phyloP scores from a whole-genome alignment of 37 sponge, comb jelly and placozoan species.

The Ianthella basta region DNA sequence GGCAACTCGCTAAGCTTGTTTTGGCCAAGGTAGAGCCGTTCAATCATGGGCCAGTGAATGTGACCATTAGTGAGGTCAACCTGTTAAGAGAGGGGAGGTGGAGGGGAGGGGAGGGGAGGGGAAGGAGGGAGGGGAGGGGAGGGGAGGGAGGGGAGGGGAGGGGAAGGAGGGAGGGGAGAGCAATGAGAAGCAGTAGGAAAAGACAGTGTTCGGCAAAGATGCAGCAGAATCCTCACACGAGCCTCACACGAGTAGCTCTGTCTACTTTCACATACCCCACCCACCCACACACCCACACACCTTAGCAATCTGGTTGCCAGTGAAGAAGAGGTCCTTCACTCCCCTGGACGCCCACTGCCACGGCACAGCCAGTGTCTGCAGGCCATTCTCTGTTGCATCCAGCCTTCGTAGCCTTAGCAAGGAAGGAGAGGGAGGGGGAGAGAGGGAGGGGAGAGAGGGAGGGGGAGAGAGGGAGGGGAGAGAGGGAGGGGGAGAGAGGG shows the following conservation, averaged over 20 bases:
- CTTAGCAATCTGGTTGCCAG: conserved; percentile 37
- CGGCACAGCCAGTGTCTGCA: conserved; percentile 64
- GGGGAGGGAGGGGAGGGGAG: too few species aligned
- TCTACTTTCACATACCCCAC: too few species aligned
- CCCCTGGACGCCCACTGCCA: conserved; percentile 65
- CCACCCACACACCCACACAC: neutral
- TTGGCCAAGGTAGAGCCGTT: conserved; percentile 48
- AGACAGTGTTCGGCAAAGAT: neutral
- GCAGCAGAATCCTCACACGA: too few species aligned
- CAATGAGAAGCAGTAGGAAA: neutral
- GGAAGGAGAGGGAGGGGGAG: too few species aligned
- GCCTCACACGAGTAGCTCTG: too few species aligned
- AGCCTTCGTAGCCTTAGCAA: conserved; percentile 42
- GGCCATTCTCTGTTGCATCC: conserved; percentile 72
- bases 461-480: too few species aligned
- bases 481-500: too few species aligned
- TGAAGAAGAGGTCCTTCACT: conserved; percentile 44
- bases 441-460: too few species aligned
- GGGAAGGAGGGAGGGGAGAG: neutral
- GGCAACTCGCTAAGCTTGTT: conserved; percentile 71
- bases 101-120: too few species aligned
- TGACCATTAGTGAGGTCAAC: conserved; percentile 44
- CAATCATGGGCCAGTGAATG: conserved; percentile 61
- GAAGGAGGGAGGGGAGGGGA: too few species aligned
- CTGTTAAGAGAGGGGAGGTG: neutral